phyloP scores from a whole-genome alignment of 2,797 vertebrate species.

The Melanotaenia trifasciata region DNA sequence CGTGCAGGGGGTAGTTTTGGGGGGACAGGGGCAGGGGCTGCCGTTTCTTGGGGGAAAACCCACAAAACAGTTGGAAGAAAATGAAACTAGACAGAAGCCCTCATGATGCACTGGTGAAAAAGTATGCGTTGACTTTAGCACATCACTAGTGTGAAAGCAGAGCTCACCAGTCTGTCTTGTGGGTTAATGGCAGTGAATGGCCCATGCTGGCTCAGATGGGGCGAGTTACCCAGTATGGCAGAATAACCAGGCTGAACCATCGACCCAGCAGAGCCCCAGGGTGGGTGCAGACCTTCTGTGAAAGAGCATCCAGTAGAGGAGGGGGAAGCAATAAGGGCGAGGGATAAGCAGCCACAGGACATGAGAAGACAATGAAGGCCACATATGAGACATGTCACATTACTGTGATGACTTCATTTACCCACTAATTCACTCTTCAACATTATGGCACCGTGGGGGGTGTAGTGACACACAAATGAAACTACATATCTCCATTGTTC shows the following conservation, averaged over 20 bases:
- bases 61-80: conserved; percentile 22
- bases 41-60: conserved; percentile 76
- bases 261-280: conserved; percentile 87
- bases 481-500: neutral
- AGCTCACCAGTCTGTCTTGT: conserved; percentile 92
- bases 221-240: conserved; percentile 87
- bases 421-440: conserved; percentile 52
- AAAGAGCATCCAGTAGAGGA: conserved; percentile 51
- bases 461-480: conserved; percentile 26
- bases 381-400: conserved; percentile 77
- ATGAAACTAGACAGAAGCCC: conserved; percentile 17
- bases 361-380: conserved; percentile 68
- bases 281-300: conserved; percentile 88
- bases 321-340: conserved; percentile 28
- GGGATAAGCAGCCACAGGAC: conserved; percentile 65
- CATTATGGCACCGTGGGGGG: conserved; percentile 27
- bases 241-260: conserved; percentile 90
- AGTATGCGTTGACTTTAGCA: conserved; percentile 4
- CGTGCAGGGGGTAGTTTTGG: conserved; percentile 93
- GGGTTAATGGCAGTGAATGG: conserved; percentile 91
- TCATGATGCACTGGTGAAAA: conserved; percentile 30
- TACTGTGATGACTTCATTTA: conserved; percentile 74
- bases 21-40: conserved; percentile 83
- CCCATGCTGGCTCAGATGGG: conserved; percentile 84
- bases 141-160: conserved; percentile 18